Conservation (phyloP, 2,113 vertebrate genomes). For the Ranitomeya imitator region DNA sequence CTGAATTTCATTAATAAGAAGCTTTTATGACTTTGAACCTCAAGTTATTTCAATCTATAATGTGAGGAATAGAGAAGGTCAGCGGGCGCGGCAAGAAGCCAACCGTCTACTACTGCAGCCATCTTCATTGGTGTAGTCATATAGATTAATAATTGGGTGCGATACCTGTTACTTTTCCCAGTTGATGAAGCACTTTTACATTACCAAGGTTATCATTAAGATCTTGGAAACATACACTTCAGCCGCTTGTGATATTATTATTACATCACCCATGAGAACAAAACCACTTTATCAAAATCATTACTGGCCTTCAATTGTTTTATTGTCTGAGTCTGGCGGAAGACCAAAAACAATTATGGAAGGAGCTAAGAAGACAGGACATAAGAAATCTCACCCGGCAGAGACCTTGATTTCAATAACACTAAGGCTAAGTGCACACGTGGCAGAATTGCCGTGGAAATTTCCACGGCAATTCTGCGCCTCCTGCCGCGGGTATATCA, state of each 20-base stretch:
- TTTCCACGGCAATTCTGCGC: too few species aligned
- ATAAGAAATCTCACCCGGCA: background rate
- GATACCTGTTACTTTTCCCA: background rate
- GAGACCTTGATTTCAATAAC: constrained; percentile 19
- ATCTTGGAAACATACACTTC: background rate
- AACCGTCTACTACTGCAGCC: background rate
- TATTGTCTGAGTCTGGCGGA: background rate
- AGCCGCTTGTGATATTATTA: constrained; percentile 12
- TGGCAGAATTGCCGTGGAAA: too few species aligned
- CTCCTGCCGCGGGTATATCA: too few species aligned
- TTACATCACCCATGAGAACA: constrained; percentile 9
- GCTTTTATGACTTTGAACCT: background rate
- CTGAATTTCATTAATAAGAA: background rate
- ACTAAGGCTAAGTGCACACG: too few species aligned
- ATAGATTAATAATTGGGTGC: background rate
- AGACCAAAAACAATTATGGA: background rate
- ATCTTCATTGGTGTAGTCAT: background rate
- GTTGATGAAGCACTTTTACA: background rate
- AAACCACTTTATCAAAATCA: constrained; percentile 28
- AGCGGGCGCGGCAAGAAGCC: background rate
- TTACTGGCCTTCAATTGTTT: constrained; percentile 35
- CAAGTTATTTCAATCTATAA: background rate
- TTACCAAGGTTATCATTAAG: constrained; percentile 6
- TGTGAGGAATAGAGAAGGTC: background rate
- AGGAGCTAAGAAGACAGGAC: background rate